These are phyloP conservation scores for Rhagoletis zephyria DNA, from an alignment of 1,140 invertebrate species.

Conservation along the genomic window DNA sequence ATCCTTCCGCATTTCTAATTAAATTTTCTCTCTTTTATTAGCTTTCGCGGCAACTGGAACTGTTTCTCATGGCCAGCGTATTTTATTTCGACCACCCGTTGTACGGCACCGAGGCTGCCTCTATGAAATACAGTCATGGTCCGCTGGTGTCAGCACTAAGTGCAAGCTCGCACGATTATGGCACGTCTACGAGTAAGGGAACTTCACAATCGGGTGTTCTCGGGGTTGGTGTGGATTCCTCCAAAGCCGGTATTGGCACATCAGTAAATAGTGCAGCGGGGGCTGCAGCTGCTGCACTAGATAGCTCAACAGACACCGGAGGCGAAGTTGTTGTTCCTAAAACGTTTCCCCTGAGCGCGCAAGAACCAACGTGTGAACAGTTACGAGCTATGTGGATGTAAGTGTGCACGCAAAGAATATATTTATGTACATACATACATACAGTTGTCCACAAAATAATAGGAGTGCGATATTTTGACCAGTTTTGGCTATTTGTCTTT, in stretches of 20 bases:
- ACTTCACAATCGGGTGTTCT: background rate
- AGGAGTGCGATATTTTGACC: too few relatives aligned
- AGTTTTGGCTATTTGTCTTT: too few relatives aligned
- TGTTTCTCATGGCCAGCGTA: background rate
- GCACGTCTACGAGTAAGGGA: background rate
- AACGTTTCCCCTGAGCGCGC: slow-evolving; percentile 65
- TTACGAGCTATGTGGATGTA: slow-evolving; percentile 90
- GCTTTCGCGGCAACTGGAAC: slow-evolving; percentile 5
- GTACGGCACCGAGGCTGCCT: background rate
- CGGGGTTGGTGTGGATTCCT: background rate
- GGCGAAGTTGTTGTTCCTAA: slow-evolving; percentile 70
- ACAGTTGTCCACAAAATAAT: too few relatives aligned
- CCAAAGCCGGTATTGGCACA: background rate
- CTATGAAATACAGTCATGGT: slow-evolving; percentile 11
- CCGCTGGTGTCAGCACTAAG: slow-evolving; percentile 7
- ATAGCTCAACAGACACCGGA: slow-evolving; percentile 44
- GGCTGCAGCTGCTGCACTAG: background rate
- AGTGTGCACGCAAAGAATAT: slow-evolving; percentile 52
- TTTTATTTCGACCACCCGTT: background rate
- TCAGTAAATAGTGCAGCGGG: slow-evolving; percentile 54
- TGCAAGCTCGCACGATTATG: background rate
- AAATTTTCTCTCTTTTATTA: background rate
- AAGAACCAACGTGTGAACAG: slow-evolving; percentile 89
- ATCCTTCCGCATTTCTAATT: too few relatives aligned
- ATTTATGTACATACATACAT: too few relatives aligned